Evolutionary conservation across 2,888 invertebrate species (phyloP).

Genomic region (Lycocerus yunnanus): DNA sequence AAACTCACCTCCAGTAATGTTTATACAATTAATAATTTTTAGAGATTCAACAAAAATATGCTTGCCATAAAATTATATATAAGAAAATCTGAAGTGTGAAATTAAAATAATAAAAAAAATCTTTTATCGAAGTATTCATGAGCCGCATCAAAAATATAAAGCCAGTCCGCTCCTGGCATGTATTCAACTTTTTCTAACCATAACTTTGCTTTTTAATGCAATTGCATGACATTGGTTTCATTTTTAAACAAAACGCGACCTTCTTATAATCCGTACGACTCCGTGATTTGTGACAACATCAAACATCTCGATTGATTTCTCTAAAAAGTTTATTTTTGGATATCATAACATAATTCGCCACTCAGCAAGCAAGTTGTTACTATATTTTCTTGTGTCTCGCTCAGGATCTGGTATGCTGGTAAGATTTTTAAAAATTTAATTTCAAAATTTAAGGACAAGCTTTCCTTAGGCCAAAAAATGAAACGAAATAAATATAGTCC

Average conservation of each 20-base stretch:
- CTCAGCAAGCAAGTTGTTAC: not conserved
- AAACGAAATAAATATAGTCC: slow-evolving; percentile 16
- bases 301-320: slow-evolving; percentile 8
- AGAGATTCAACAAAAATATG: too few species aligned
- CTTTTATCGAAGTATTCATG: too few species aligned
- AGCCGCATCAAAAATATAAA: not conserved
- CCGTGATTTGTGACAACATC: slow-evolving; percentile 11
- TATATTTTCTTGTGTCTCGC: not conserved
- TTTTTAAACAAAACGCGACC: not conserved
- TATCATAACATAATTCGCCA: not conserved
- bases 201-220: not conserved
- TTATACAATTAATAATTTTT: too few species aligned
- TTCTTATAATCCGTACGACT: slow-evolving; percentile 9
- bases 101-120: too few species aligned
- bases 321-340: not conserved
- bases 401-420: not conserved
- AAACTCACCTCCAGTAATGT: too few species aligned
- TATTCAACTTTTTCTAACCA: not conserved
- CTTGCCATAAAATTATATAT: too few species aligned
- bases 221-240: not conserved
- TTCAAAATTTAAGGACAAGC: not conserved
- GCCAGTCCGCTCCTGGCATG: not conserved
- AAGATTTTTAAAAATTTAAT: not conserved
- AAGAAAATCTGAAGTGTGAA: too few species aligned
- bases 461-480: not conserved